Conservation (phyloP, 2,797 vertebrate genomes). For the Synanceia verrucosa region DNA sequence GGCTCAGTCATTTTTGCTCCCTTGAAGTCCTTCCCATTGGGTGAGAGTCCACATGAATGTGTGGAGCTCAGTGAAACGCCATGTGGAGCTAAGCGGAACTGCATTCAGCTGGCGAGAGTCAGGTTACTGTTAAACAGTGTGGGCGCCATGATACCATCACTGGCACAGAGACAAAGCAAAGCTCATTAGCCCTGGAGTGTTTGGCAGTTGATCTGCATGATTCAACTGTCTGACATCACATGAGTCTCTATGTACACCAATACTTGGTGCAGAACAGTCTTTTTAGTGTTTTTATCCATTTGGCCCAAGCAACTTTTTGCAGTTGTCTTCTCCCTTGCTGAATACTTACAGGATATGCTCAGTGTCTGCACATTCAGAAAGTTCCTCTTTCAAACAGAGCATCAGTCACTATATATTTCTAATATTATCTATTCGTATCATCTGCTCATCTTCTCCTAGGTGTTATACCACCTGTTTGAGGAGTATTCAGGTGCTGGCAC, state of each 20-base stretch:
- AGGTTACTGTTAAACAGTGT: too few species aligned
- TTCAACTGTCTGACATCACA: constrained; percentile 1
- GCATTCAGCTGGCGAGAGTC: constrained; percentile 1
- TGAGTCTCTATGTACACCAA: neutral
- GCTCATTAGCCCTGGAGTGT: neutral
- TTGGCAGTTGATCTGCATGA: constrained; percentile 1
- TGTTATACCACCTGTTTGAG: constrained; percentile 97
- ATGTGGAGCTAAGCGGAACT: too few species aligned
- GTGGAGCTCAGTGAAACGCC: too few species aligned
- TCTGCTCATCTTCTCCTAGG: constrained; percentile 73
- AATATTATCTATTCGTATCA: neutral
- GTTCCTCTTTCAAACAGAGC: too few species aligned
- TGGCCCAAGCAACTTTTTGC: neutral
- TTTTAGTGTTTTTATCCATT: neutral
- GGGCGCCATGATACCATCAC: too few species aligned
- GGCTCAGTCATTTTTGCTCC: too few species aligned
- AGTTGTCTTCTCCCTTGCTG: neutral
- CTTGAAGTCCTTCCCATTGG: too few species aligned
- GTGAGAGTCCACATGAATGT: too few species aligned
- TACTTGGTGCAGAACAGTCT: neutral
- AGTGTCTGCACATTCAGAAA: neutral
- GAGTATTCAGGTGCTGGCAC: constrained; percentile 83
- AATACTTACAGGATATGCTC: neutral
- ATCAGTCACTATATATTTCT: neutral
- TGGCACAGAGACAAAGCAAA: too few species aligned